Evolutionary conservation across 2,113 vertebrate genomes (phyloP), one percentile per base, ranked within the genome.

Genomic region (Atlantisia rogersi): DNA sequence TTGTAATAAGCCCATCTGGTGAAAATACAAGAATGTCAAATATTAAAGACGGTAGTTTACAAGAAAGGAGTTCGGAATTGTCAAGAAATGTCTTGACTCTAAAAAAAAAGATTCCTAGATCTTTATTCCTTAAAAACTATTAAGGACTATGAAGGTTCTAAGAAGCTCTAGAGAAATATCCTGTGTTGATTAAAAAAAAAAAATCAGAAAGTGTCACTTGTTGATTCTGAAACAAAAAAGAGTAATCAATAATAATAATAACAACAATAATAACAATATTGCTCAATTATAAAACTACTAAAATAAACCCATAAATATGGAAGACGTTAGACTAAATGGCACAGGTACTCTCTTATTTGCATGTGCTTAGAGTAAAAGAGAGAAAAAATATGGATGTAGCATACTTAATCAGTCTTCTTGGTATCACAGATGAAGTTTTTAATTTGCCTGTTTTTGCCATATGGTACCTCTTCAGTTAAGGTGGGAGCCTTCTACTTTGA

Each of bases 1-100:
- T 95, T 42, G 97, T 97, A 91, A 97, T 52, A 96, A 89, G 97
- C 65, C 97, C 95, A 39, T 39, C 62, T 4, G 94, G 97, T 88
- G 78, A 98, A 86, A 95, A 77, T 70, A 82, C 56, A 55, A 93
- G 90, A 74, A 74, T 97, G 31, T 82, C 64, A 71, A 87, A 62
- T 37, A 92, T 32, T 12, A 26, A 71, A 69, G 56, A 32, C 31
- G 31, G 28, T 12, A 50, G 40, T 55, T 88, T 21, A 67, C 18
- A 77, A n/a, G 35, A 62, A 58, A 80, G n/a, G 32, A 81, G 60
- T 9, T 67, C 60, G 21, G 31, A 68, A 52, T 63, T 63, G 32
- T 32, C 63, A 90, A 59, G 28, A 75, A 82, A 70, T 46, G 7
- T 50, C 26, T 80, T 64, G 11, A 76, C 4, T 42, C 19, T 55